These are phyloP conservation scores for Desoria tigrina DNA, from an alignment of 2,888 invertebrate species.

Conservation along the genomic window DNA sequence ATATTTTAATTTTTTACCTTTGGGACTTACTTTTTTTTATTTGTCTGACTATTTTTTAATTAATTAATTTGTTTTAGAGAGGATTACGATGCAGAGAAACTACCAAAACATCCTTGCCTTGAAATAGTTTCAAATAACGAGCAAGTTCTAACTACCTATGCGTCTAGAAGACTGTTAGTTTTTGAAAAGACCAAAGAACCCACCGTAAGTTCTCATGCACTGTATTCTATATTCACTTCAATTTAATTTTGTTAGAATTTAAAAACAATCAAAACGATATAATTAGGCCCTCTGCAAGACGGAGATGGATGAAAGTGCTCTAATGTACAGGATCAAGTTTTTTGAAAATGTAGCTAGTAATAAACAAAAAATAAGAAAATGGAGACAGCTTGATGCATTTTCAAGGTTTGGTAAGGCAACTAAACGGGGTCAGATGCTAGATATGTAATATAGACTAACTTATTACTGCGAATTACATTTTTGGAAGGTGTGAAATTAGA, in stretches of 20 bases:
- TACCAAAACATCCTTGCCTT: slow-evolving; percentile 81
- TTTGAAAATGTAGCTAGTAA: slow-evolving; percentile 31
- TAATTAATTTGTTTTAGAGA: slow-evolving; percentile 66
- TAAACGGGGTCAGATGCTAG: slow-evolving; percentile 35
- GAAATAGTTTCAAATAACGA: slow-evolving; percentile 80
- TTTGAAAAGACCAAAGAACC: slow-evolving; percentile 74
- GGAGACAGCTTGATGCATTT: slow-evolving; percentile 30
- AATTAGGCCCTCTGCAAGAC: slow-evolving; percentile 22
- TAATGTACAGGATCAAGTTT: slow-evolving; percentile 48
- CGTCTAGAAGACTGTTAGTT: slow-evolving; percentile 80
- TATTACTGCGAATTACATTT: too few relatives aligned
- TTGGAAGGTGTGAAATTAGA: too few relatives aligned
- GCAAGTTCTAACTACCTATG: slow-evolving; percentile 77
- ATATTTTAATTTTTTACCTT: too few relatives aligned
- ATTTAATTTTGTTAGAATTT: slow-evolving; percentile 6
- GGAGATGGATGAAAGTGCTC: slow-evolving; percentile 41
- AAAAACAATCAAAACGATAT: too few relatives aligned
- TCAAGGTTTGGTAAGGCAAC: slow-evolving; percentile 32
- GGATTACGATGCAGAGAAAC: slow-evolving; percentile 69
- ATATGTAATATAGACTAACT: slow-evolving; percentile 5
- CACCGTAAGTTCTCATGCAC: slow-evolving; percentile 49
- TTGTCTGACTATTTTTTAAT: too few relatives aligned
- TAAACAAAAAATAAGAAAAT: slow-evolving; percentile 21
- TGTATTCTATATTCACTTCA: not conserved
- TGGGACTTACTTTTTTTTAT: too few relatives aligned